Conservation (phyloP, 2,113 vertebrate species). For the zebrafish (Danio rerio) region DNA sequence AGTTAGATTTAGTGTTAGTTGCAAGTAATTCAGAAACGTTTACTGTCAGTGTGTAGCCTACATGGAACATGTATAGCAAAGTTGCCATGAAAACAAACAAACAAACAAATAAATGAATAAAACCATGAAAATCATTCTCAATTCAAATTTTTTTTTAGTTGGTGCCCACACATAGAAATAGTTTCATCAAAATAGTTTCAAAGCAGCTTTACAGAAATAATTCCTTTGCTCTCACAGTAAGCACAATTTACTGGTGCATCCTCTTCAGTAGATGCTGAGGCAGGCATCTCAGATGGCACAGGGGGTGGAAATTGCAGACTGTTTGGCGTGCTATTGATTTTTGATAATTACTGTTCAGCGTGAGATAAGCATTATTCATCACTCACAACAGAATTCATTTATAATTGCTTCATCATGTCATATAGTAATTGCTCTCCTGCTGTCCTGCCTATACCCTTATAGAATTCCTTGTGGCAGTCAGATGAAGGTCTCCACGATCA, state of each 20-base stretch:
- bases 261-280: slow-evolving; percentile 24
- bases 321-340: slow-evolving; percentile 22
- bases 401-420: background rate
- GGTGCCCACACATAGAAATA: too few relatives aligned
- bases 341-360: slow-evolving; percentile 5
- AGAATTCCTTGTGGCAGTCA: slow-evolving; percentile 82
- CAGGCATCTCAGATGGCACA: background rate
- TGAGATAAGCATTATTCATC: slow-evolving; percentile 10
- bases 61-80: too few relatives aligned
- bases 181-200: background rate
- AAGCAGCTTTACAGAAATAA: background rate
- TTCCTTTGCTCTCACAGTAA: background rate
- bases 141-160: too few relatives aligned
- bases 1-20: too few relatives aligned
- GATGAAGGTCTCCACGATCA: slow-evolving; percentile 76
- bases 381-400: background rate
- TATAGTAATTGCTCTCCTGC: background rate
- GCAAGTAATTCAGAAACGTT: too few relatives aligned
- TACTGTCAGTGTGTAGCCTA: too few relatives aligned
- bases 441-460: slow-evolving; percentile 52
- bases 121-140: too few relatives aligned
- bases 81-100: too few relatives aligned
- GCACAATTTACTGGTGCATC: background rate
- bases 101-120: too few relatives aligned
- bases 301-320: slow-evolving; percentile 27